A percentile compares a stretch with the other conserved stretches of the same genome.
These are phyloP conservation scores for Rhombomys opimus DNA, from an alignment of 2,113 vertebrate genomes.

Conservation along the genomic window DNA sequence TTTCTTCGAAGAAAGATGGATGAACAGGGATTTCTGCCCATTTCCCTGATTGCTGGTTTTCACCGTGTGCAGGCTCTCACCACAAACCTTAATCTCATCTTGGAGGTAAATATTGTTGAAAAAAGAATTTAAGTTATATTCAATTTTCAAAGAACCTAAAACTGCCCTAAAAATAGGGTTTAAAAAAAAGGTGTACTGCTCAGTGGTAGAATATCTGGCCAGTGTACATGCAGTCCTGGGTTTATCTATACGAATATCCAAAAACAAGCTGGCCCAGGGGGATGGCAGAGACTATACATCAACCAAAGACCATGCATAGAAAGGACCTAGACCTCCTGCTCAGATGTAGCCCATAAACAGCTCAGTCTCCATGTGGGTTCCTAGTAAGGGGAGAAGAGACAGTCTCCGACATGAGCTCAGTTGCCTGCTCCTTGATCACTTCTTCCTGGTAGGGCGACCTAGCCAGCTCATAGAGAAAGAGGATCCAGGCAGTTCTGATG, in stretches of 20 bases:
- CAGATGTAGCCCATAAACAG: too few species aligned
- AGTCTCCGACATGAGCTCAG: too few species aligned
- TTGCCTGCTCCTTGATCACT: too few species aligned
- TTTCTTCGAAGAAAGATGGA: conserved; percentile 99
- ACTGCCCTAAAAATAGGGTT: neutral
- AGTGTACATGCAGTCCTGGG: neutral
- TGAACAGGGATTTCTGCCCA: conserved; percentile 93
- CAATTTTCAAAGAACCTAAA: conserved; percentile 14
- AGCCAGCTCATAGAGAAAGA: too few species aligned
- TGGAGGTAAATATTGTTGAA: conserved; percentile 89
- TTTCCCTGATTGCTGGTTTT: conserved; percentile 96
- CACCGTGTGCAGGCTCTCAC: conserved; percentile 96
- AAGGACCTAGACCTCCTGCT: too few species aligned
- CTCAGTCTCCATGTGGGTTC: too few species aligned
- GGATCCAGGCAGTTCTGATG: too few species aligned
- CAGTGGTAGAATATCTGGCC: neutral
- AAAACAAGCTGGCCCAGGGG: too few species aligned
- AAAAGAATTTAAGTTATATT: neutral
- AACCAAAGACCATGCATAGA: too few species aligned
- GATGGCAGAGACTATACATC: too few species aligned
- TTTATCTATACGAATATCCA: neutral
- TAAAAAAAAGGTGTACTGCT: neutral
- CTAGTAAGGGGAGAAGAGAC: too few species aligned
- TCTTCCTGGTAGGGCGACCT: too few species aligned
- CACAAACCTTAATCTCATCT: conserved; percentile 93